phyloP scores from a whole-genome alignment of 2,113 vertebrate genomes.

The Austrofundulus limnaeus region DNA sequence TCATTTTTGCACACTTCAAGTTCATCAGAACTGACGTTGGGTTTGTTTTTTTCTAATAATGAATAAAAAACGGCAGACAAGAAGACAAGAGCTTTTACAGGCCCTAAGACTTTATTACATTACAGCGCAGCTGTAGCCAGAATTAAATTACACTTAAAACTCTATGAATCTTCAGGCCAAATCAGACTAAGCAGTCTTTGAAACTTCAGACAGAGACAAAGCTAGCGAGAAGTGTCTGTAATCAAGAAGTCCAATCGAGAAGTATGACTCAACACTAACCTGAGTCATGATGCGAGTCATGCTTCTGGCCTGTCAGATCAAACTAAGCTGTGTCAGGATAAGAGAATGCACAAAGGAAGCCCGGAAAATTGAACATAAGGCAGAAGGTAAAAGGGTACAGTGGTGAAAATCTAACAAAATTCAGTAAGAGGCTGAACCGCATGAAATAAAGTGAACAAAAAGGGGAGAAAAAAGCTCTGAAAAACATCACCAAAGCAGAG shows the following conservation, averaged over 20 bases:
- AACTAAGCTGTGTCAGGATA: slow-evolving; percentile 24
- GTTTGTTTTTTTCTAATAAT: too few relatives aligned
- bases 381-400: slow-evolving; percentile 14
- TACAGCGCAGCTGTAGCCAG: slow-evolving; percentile 14
- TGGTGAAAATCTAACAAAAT: neutral
- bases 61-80: slow-evolving; percentile 23
- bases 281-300: neutral
- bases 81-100: slow-evolving; percentile 11
- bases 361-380: slow-evolving; percentile 6
- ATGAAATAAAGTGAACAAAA: neutral
- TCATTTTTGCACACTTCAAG: slow-evolving; percentile 20
- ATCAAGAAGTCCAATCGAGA: slow-evolving; percentile 6
- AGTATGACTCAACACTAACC: slow-evolving; percentile 34
- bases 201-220: neutral
- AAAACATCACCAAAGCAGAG: neutral
- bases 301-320: slow-evolving; percentile 15
- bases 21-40: slow-evolving; percentile 19
- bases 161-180: neutral
- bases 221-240: neutral
- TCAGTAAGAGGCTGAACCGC: neutral
- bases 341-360: neutral
- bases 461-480: neutral
- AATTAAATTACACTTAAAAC: neutral
- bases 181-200: neutral
- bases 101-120: slow-evolving; percentile 2